Base-by-base conservation (phyloP, 2,888 invertebrate species). In the Eurytoma californica region DNA sequence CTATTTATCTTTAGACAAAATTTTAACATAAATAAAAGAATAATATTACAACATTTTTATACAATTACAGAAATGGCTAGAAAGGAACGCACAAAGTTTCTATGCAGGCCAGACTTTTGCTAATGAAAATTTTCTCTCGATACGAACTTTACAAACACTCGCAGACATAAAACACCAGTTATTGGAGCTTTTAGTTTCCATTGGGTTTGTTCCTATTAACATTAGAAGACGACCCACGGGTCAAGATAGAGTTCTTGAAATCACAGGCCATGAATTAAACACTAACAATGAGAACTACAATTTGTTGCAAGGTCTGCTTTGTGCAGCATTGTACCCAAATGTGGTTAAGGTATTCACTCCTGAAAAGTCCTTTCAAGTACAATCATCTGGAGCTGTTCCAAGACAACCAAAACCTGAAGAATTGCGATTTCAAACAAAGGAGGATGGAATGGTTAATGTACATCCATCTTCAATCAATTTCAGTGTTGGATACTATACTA, bases 301-400 rank as follows among this genome's bases (percentile, higher is more conserved):
- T 77, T 89, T 96, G n/a, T 88, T 96, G 24, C 93, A 95, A 70
- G 97, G 97, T 0, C 94, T 98, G 39, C 91, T 99, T 61, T 96
- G 97, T 88, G 97, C 97, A 2, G 97, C 98, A 0, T 91, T 97
- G 24, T 98, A 98, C 90, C 98, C 98, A 0, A 97, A 97, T 87
- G 93, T 99, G 51, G 95, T 97, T 0, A 95, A 96, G 91, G 94
- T 95, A 9, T 91, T 95, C 68, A 95, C 95, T 0, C 96, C 96
- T 0, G 95, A 95, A 84, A 95, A 95, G 86, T 94, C 94, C 0
- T 96, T 94, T 88, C 93, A 94, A 86, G 93, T 94, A 87, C 94
- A 94, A 86, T 93, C 93, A 0, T 93, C 93, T 2, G 96, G 96
- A 0, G 95, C 96, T 0, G 92, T 96, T 70, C 95, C 95, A 0